Evolutionary conservation across 1,140 invertebrate species (phyloP).

Genomic region (Trissolcus basalis): DNA sequence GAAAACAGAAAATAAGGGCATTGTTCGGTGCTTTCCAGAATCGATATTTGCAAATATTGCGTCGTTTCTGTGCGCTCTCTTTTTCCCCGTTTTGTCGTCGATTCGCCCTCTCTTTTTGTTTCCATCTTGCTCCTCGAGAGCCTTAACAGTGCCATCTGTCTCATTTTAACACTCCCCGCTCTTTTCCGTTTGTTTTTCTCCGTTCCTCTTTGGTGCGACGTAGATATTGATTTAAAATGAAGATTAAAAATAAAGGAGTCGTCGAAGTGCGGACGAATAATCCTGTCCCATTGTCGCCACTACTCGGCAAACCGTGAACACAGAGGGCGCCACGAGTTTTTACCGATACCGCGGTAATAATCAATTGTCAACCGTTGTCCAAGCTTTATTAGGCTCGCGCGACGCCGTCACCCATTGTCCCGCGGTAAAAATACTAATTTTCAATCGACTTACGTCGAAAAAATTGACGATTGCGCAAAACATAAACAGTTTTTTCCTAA

Average conservation of each 20-base stretch:
- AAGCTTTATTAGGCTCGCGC: constrained; percentile 46
- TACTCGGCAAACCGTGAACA: constrained; percentile 36
- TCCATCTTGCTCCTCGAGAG: constrained; percentile 10
- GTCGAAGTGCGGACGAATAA: constrained; percentile 57
- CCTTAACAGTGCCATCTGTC: constrained; percentile 30
- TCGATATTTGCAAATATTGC: constrained; percentile 75
- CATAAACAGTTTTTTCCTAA: background rate
- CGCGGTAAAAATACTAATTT: constrained; percentile 35
- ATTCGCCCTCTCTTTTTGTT: constrained; percentile 27
- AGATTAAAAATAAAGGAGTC: constrained; percentile 71
- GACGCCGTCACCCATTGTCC: constrained; percentile 24
- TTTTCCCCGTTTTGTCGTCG: constrained; percentile 46
- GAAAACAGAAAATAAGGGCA: constrained; percentile 75
- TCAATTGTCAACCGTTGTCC: constrained; percentile 59
- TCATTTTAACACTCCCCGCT: constrained; percentile 14
- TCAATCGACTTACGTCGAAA: too few relatives aligned
- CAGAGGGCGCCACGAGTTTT: constrained; percentile 44
- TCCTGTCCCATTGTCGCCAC: constrained; percentile 54
- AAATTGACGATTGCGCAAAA: too few relatives aligned
- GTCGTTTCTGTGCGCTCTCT: constrained; percentile 48
- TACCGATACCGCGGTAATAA: constrained; percentile 55
- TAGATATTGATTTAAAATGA: constrained; percentile 68
- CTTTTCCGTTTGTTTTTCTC: constrained; percentile 45
- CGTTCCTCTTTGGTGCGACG: constrained; percentile 34
- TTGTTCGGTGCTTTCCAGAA: constrained; percentile 75